A percentile compares a stretch with the other conserved stretches of the same genome.
These are phyloP conservation scores for Tolmerus cingulatus DNA, from an alignment of 2,888 invertebrate genomes.

Conservation along the genomic window DNA sequence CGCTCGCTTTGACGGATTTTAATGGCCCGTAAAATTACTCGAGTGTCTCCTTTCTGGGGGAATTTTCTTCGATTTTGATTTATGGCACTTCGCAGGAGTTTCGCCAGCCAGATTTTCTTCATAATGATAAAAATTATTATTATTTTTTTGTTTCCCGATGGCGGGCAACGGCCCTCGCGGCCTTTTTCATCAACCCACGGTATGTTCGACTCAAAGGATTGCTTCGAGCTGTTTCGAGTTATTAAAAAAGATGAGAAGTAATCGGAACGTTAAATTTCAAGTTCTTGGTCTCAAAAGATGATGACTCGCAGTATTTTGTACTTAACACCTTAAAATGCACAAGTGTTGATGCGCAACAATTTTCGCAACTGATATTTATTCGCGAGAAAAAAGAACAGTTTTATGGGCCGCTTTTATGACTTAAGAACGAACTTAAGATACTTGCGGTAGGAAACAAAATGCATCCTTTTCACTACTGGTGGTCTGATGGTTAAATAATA, in stretches of 20 bases:
- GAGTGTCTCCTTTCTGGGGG: slow-evolving; percentile 33
- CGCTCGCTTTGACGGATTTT: slow-evolving; percentile 35
- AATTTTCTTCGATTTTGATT: slow-evolving; percentile 40
- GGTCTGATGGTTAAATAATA: not conserved
- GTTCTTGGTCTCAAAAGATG: not conserved
- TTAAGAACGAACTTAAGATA: not conserved
- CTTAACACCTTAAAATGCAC: not conserved
- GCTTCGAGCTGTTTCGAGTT: not conserved
- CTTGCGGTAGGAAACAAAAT: not conserved
- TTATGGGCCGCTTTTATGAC: not conserved
- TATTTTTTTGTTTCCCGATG: not conserved
- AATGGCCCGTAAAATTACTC: slow-evolving; percentile 39
- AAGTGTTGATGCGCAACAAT: not conserved
- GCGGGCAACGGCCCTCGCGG: slow-evolving; percentile 12
- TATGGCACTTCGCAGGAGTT: slow-evolving; percentile 23
- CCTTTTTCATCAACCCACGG: not conserved
- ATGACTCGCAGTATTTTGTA: slow-evolving; percentile 21
- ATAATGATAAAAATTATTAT: not conserved
- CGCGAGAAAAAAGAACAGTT: not conserved
- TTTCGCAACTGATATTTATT: not conserved
- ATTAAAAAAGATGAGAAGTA: slow-evolving; percentile 35
- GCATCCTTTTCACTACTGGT: not conserved
- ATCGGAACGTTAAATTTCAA: not conserved
- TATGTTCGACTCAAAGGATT: not conserved
- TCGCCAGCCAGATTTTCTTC: slow-evolving; percentile 6